phyloP scores from a whole-genome alignment of 2,797 vertebrate genomes.

The Falco concolor region DNA sequence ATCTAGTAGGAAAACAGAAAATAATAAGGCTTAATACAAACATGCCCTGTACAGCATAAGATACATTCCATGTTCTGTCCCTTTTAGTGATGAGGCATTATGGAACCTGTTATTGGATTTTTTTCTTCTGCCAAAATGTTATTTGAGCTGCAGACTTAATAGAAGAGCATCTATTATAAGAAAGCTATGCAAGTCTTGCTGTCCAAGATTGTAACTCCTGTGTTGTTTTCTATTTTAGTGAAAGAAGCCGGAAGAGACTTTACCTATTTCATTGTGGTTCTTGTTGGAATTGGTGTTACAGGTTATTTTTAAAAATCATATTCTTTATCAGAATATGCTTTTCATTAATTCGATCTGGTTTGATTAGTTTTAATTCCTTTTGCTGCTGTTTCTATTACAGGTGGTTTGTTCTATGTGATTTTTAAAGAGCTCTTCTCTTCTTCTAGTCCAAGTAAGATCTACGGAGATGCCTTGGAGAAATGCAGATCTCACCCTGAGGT shows the following conservation, averaged over 20 bases:
- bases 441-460: conserved; percentile 91
- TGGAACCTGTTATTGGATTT: not conserved
- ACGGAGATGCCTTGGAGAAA: conserved; percentile 87
- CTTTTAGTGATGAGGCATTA: not conserved
- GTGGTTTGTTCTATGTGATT: conserved; percentile 90
- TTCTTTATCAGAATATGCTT: not conserved
- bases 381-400: conserved; percentile 71
- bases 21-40: not conserved
- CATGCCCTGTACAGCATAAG: not conserved
- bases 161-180: not conserved
- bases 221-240: conserved; percentile 74
- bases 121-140: not conserved
- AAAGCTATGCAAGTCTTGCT: not conserved
- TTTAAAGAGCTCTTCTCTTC: conserved; percentile 95
- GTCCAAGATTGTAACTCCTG: not conserved
- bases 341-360: not conserved
- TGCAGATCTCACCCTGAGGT: conserved; percentile 91
- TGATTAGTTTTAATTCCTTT: not conserved
- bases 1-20: not conserved
- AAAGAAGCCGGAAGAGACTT: conserved; percentile 91
- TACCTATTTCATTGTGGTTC: conserved; percentile 87
- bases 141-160: not conserved
- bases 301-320: conserved; percentile 73
- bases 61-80: not conserved
- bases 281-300: conserved; percentile 88